Percentiles rank a stretch among this genome's conserved stretches.
These are phyloP conservation scores for Salmo trutta DNA, from an alignment of 2,797 vertebrate genomes.

Conservation along the genomic window DNA sequence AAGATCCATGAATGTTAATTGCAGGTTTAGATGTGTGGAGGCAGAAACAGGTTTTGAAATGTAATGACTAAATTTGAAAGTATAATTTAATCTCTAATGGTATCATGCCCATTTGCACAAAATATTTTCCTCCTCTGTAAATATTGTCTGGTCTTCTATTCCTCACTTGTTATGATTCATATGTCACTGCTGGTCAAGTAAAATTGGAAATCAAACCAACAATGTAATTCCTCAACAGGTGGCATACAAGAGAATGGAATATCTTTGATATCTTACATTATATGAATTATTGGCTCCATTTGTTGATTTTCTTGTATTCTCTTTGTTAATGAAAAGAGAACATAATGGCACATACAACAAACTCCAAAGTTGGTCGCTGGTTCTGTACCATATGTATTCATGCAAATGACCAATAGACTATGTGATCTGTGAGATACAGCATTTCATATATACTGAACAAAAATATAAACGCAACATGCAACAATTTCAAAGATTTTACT, in stretches of 20 bases:
- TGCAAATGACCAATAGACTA: neutral
- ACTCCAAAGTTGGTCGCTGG: neutral
- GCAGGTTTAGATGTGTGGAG: slow-evolving; percentile 53
- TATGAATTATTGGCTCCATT: slow-evolving; percentile 10
- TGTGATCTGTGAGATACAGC: too few relatives aligned
- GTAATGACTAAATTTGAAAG: slow-evolving; percentile 46
- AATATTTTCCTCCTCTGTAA: slow-evolving; percentile 6
- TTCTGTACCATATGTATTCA: neutral
- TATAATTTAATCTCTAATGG: slow-evolving; percentile 44
- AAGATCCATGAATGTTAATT: slow-evolving; percentile 53
- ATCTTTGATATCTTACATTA: slow-evolving; percentile 40
- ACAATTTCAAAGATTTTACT: too few relatives aligned
- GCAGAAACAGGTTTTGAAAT: slow-evolving; percentile 48
- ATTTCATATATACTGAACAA: too few relatives aligned
- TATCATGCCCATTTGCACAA: slow-evolving; percentile 15
- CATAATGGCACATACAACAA: neutral
- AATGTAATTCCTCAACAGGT: slow-evolving; percentile 66
- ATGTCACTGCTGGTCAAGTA: slow-evolving; percentile 10
- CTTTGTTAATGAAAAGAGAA: neutral
- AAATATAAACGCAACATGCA: too few relatives aligned
- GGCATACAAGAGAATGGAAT: slow-evolving; percentile 49
- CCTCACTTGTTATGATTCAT: neutral
- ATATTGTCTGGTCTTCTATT: neutral
- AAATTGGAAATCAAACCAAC: slow-evolving; percentile 41
- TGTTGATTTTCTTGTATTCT: slow-evolving; percentile 3